These are phyloP conservation scores for Chrysopa pallens DNA, from an alignment of 1,140 invertebrate species.

Conservation along the genomic window DNA sequence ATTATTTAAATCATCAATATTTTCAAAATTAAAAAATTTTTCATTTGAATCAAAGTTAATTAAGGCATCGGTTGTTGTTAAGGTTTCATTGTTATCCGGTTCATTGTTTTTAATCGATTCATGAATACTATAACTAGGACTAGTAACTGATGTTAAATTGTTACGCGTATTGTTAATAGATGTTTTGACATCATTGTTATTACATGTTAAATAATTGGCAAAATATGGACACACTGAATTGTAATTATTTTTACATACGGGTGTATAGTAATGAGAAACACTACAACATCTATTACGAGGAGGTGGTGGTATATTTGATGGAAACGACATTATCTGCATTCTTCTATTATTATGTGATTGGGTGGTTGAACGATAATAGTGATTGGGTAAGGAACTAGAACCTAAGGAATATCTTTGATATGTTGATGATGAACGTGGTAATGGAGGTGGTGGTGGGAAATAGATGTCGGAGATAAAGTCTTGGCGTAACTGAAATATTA, in stretches of 20 bases:
- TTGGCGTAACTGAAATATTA: slow-evolving; percentile 26
- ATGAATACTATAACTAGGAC: no score
- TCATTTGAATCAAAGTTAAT: no score
- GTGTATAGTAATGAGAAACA: slow-evolving; percentile 9
- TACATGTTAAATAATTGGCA: no score
- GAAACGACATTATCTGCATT: slow-evolving; percentile 1
- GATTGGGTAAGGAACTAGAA: slow-evolving; percentile 22
- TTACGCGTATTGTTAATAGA: no score
- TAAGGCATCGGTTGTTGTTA: no score
- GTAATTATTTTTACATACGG: background rate
- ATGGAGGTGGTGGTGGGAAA: slow-evolving; percentile 23
- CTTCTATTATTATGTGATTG: slow-evolving; percentile 19
- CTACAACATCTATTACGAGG: slow-evolving; percentile 2
- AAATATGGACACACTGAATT: no score
- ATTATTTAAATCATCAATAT: no score
- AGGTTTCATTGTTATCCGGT: no score
- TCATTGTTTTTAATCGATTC: no score
- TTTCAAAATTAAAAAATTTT: no score
- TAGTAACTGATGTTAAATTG: no score
- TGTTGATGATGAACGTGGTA: slow-evolving; percentile 19
- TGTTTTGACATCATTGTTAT: no score
- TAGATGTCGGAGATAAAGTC: slow-evolving; percentile 58
- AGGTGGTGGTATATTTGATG: slow-evolving; percentile 8
- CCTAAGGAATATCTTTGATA: slow-evolving; percentile 3
- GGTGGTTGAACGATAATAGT: slow-evolving; percentile 23